phyloP scores from a whole-genome alignment of 2,888 invertebrate genomes.

The Athrips mouffetella region DNA sequence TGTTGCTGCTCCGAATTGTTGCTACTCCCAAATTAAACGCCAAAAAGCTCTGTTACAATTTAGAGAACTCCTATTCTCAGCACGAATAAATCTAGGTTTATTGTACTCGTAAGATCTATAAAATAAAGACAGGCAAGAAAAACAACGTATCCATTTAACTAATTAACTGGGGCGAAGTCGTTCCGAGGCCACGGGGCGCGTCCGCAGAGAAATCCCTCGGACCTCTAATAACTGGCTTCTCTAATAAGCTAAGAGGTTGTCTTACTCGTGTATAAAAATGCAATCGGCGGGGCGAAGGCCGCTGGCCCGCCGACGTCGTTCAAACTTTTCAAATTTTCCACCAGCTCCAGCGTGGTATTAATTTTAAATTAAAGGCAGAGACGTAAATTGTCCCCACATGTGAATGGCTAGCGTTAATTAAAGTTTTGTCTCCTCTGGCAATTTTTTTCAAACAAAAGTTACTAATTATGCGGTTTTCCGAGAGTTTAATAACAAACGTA shows the following conservation, averaged over 20 bases:
- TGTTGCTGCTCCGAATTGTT: constrained; percentile 61
- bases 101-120: constrained; percentile 42
- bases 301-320: constrained; percentile 62
- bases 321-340: constrained; percentile 77
- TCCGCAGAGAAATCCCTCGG: constrained; percentile 63
- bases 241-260: constrained; percentile 75
- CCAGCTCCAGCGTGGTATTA: constrained; percentile 58
- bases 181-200: constrained; percentile 46
- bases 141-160: constrained; percentile 66
- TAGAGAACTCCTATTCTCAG: constrained; percentile 41
- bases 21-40: constrained; percentile 54
- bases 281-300: constrained; percentile 63
- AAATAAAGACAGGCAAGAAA: constrained; percentile 44
- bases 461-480: constrained; percentile 1
- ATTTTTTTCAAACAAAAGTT: constrained; percentile 23
- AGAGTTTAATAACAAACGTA: background rate
- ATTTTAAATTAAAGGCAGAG: constrained; percentile 67
- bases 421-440: constrained; percentile 40
- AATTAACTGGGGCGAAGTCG: constrained; percentile 66
- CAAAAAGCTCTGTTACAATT: constrained; percentile 55
- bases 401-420: constrained; percentile 55
- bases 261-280: constrained; percentile 69
- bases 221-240: constrained; percentile 67
- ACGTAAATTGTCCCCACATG: constrained; percentile 62
- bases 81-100: constrained; percentile 36